Conservation (phyloP, 2,113 vertebrate genomes). For the Sylvietta virens region DNA sequence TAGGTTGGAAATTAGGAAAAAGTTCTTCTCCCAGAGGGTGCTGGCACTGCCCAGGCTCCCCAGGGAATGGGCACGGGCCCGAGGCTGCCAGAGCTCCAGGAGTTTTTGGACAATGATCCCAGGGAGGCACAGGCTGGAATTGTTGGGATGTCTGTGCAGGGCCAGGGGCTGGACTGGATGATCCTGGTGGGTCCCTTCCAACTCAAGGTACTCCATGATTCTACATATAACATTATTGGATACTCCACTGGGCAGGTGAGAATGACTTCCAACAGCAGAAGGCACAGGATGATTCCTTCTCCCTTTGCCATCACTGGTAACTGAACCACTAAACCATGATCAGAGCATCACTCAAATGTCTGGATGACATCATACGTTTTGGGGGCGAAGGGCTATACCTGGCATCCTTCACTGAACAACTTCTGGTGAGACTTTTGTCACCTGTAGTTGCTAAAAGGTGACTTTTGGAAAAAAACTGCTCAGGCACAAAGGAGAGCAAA, state of each 20-base stretch:
- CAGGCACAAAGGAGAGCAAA: background rate
- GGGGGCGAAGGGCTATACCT: background rate
- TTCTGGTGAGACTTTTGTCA: background rate
- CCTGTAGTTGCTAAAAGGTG: background rate
- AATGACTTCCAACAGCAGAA: background rate
- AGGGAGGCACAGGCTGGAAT: background rate
- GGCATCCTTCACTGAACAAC: background rate
- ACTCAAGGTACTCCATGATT: background rate
- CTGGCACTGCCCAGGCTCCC: background rate
- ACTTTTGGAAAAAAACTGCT: background rate
- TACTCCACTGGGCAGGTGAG: background rate
- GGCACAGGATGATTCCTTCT: background rate
- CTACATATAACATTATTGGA: background rate
- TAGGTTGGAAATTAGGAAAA: background rate
- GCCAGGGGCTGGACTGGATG: background rate
- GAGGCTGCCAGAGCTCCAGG: rapidly evolving
- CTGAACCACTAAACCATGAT: background rate
- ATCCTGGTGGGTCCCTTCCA: background rate
- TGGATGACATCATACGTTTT: background rate
- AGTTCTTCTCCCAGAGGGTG: background rate
- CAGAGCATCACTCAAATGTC: background rate
- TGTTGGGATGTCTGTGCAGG: background rate
- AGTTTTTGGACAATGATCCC: rapidly evolving
- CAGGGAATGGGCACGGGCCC: background rate
- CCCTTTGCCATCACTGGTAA: background rate